A percentile compares a stretch with the other conserved stretches of the same genome.
Evolutionary conservation across 2,797 vertebrate genomes (phyloP).

Genomic region (Pangasius djambal): DNA sequence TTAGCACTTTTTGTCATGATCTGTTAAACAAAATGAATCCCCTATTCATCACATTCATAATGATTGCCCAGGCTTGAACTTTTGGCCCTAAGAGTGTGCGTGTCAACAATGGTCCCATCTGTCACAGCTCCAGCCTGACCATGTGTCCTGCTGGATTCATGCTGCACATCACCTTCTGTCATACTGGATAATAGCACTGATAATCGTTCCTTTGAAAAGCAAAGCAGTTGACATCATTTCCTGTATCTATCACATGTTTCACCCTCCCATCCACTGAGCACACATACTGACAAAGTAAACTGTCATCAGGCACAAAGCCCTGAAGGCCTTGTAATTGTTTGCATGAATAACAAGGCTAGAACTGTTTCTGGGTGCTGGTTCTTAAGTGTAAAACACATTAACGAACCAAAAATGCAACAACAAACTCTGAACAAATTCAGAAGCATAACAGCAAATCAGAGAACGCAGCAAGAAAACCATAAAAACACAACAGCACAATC

Average conservation of each 20-base stretch:
- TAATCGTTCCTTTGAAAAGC: slow-evolving; percentile 56
- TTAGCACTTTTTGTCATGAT: slow-evolving; percentile 4
- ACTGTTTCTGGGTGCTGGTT: slow-evolving; percentile 1
- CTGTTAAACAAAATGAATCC: slow-evolving; percentile 23
- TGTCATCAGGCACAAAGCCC: slow-evolving; percentile 62
- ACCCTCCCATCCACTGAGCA: slow-evolving; percentile 53
- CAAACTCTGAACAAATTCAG: not conserved
- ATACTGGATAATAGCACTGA: slow-evolving; percentile 29
- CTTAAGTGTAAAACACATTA: not conserved
- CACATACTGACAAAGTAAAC: slow-evolving; percentile 50
- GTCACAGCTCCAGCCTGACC: slow-evolving; percentile 31
- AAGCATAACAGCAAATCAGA: not conserved
- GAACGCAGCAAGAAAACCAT: not conserved
- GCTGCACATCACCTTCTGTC: slow-evolving; percentile 41
- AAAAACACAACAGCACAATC: not conserved
- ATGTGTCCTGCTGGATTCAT: slow-evolving; percentile 38
- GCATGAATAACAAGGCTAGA: slow-evolving; percentile 64
- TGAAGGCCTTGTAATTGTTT: slow-evolving; percentile 70
- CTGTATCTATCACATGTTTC: slow-evolving; percentile 46
- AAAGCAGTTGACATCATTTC: slow-evolving; percentile 65
- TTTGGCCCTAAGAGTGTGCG: slow-evolving; percentile 17
- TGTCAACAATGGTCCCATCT: slow-evolving; percentile 44
- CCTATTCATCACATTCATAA: slow-evolving; percentile 23
- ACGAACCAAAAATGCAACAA: not conserved
- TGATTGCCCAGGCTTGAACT: slow-evolving; percentile 29